Base-by-base conservation (phyloP, 2,113 vertebrate species). In the Galemys pyrenaicus region DNA sequence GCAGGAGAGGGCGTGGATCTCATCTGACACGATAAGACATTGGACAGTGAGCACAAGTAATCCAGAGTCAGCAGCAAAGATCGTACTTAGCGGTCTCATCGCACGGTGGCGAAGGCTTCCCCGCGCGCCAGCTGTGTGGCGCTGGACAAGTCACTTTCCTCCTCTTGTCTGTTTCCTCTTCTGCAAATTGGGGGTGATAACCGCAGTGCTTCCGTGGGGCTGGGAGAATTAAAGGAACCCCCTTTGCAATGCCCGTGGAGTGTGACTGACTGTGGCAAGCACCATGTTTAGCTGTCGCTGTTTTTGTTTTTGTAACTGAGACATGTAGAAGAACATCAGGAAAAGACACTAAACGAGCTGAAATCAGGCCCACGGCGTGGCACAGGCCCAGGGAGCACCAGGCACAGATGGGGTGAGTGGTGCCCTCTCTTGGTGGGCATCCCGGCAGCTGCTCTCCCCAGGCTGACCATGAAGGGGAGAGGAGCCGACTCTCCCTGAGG, bases 281-380 rank as follows among this genome's bases (percentile, higher is more conserved):
- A 54, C 51, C 11, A 19, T 2, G 17, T 49, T 49, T 70, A n/a
- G 6, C 44, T 91, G 13, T 12, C 51, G 68, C 12, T 20, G 46
- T n/a, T 84, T 90, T 71, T 75, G 75, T 74, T 49, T 79, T 58
- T 81, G 19, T 46, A 81, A 93, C 86, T 68, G 32, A 88, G n/a
- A 84, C 19, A 8, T 9, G 17, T 13, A 37, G 35, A 60, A 75
- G 83, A 87, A 96, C 44, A 65, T 41, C 24, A 85, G 49, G 68
- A 86, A 92, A 81, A 9, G 80, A 79, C 22, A 85, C 3, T 19
- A 16, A n/a, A 74, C 6, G 19, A 92, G 8, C 1, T 56, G 91
- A 87, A 91, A 32, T 19, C 87, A 30, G 24, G 9, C 37, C 41
- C 30, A 3, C 28, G 0, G 0, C 17, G 15, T 35, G 16, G 56